phyloP scores from a whole-genome alignment of 1,140 invertebrate genomes.

The Drosophila orosa region DNA sequence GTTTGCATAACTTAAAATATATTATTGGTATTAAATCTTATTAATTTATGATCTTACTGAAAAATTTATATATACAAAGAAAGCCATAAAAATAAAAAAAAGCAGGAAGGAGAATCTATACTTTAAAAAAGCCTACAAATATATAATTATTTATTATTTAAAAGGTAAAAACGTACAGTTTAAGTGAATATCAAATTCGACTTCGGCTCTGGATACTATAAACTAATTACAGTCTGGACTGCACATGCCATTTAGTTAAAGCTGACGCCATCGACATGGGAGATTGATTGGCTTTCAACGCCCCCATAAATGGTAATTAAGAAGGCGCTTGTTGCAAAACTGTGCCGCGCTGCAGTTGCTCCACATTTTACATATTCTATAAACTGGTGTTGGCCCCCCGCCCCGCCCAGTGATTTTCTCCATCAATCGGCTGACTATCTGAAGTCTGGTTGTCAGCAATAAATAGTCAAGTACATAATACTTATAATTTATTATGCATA shows the following conservation, averaged over 20 bases:
- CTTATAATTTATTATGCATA: constrained; percentile 81
- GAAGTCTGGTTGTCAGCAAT: constrained; percentile 68
- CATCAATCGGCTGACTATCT: constrained; percentile 16
- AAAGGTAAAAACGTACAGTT: too few species aligned
- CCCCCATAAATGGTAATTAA: constrained; percentile 68
- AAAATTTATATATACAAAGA: neutral
- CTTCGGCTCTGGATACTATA: neutral
- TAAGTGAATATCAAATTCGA: constrained; percentile 8
- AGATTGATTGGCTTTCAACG: constrained; percentile 52
- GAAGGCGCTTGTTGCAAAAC: constrained; percentile 54
- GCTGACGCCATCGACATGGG: constrained; percentile 51
- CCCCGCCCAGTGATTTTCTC: constrained; percentile 2
- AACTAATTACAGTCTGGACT: constrained; percentile 53
- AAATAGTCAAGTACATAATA: constrained; percentile 81
- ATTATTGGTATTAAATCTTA: too few species aligned
- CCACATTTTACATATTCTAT: constrained; percentile 38
- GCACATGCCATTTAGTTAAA: constrained; percentile 44
- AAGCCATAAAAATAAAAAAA: neutral
- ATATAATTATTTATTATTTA: neutral
- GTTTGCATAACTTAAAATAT: too few species aligned
- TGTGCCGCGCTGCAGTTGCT: constrained; percentile 64
- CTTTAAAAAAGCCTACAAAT: neutral
- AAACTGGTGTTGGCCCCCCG: neutral
- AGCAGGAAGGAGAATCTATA: neutral
- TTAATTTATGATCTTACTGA: neutral